phyloP scores from a whole-genome alignment of 2,113 vertebrate genomes.

The Clupea harengus region DNA sequence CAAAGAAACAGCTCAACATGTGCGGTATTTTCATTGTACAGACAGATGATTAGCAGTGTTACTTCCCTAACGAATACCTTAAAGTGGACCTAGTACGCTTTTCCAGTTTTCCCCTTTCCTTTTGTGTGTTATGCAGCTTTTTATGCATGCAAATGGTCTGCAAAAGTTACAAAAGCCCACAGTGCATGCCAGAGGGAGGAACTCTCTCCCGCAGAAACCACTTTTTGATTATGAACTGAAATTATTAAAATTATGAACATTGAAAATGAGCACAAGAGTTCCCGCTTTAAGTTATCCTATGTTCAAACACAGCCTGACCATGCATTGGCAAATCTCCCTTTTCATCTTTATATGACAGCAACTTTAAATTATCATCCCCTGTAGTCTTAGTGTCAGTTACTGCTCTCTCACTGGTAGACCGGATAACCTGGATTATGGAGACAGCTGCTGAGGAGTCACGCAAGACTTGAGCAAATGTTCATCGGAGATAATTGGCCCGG shows the following conservation, averaged over 20 bases:
- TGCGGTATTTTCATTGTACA: not conserved
- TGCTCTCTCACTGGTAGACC: slow-evolving; percentile 47
- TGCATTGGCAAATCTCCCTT: not conserved
- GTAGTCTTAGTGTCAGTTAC: slow-evolving; percentile 42
- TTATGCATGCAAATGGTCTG: too few species aligned
- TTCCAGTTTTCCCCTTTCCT: too few species aligned
- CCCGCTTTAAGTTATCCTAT: not conserved
- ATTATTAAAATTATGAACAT: too few species aligned
- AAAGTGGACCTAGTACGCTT: not conserved
- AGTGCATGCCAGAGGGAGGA: too few species aligned
- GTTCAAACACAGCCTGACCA: not conserved
- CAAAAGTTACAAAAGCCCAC: too few species aligned
- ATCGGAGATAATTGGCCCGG: slow-evolving; percentile 38
- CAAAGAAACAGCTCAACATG: not conserved
- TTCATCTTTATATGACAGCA: slow-evolving; percentile 35
- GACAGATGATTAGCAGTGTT: not conserved
- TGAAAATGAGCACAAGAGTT: too few species aligned
- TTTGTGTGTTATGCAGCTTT: too few species aligned
- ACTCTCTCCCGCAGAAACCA: too few species aligned
- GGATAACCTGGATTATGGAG: slow-evolving; percentile 57
- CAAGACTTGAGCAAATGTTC: slow-evolving; percentile 41
- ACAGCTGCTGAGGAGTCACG: slow-evolving; percentile 59
- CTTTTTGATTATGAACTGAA: too few species aligned
- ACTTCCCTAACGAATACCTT: not conserved
- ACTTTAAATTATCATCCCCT: slow-evolving; percentile 47